A percentile compares a stretch with the other conserved stretches of the same genome.
Conservation (phyloP, 2,888 invertebrate species). For the Gymnocheta viridis region DNA sequence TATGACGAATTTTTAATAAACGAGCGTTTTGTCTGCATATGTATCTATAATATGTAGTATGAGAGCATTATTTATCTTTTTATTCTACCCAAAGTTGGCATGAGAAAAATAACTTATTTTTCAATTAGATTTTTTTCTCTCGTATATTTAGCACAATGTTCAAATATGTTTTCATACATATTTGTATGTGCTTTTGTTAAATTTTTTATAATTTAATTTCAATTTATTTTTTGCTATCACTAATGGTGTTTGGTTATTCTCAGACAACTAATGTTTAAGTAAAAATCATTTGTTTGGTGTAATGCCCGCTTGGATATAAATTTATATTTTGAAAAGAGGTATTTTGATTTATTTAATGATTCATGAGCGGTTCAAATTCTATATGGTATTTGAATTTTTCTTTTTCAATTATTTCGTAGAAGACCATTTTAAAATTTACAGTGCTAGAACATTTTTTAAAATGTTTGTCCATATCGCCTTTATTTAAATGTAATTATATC, state of each 20-base stretch:
- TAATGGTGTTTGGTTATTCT: slow-evolving; percentile 52
- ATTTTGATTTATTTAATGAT: background rate
- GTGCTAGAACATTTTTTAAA: too few species aligned
- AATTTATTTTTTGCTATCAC: slow-evolving; percentile 57
- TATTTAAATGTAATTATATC: too few species aligned
- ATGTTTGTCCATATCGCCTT: too few species aligned
- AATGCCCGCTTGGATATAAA: background rate
- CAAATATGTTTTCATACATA: background rate
- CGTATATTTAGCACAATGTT: slow-evolving; percentile 20
- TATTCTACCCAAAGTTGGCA: slow-evolving; percentile 44
- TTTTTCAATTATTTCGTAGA: too few species aligned
- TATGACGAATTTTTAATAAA: too few species aligned
- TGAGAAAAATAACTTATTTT: slow-evolving; percentile 66
- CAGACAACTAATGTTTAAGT: slow-evolving; percentile 23
- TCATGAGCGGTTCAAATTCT: too few species aligned
- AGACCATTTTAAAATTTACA: too few species aligned
- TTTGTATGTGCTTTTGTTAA: background rate
- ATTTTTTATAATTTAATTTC: slow-evolving; percentile 43
- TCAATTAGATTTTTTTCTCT: slow-evolving; percentile 66
- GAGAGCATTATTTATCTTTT: slow-evolving; percentile 1
- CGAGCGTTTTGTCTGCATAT: too few species aligned
- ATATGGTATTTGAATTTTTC: too few species aligned
- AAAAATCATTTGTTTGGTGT: slow-evolving; percentile 5
- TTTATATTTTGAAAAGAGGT: background rate
- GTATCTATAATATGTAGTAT: too few species aligned